Evolutionary conservation across 2,797 vertebrate genomes (phyloP).

Genomic region (Falco novaeseelandiae): DNA sequence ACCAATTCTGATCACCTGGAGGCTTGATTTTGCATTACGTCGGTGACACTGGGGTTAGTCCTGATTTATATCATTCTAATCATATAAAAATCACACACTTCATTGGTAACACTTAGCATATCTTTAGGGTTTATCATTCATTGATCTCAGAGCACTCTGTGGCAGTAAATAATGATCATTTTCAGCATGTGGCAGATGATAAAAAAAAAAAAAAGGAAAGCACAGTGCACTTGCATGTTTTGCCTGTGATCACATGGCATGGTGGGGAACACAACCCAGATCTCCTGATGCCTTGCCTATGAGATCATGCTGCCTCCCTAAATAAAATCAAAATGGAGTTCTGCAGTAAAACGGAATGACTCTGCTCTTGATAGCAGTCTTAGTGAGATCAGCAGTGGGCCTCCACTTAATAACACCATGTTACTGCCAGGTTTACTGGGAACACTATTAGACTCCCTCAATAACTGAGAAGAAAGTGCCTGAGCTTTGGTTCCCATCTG

Average conservation of each 20-base stretch:
- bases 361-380: constrained; percentile 26
- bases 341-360: constrained; percentile 16
- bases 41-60: background rate
- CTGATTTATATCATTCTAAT: constrained; percentile 1
- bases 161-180: constrained; percentile 25
- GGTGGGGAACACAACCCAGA: background rate
- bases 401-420: background rate
- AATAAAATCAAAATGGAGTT: constrained; percentile 51
- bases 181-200: background rate
- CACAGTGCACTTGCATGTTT: background rate
- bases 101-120: constrained; percentile 18
- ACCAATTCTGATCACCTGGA: background rate
- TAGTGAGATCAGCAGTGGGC: constrained; percentile 19
- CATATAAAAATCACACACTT: background rate
- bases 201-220: background rate
- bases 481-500: background rate
- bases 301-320: constrained; percentile 50
- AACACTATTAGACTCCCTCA: background rate
- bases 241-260: constrained; percentile 24
- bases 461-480: background rate
- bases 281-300: constrained; percentile 53
- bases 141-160: constrained; percentile 21
- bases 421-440: background rate
- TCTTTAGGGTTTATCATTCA: constrained; percentile 18
- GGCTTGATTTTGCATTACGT: background rate